A percentile compares a stretch with the other conserved stretches of the same genome.
Conservation (phyloP, 2,113 vertebrate genomes). For the Psophia crepitans region DNA sequence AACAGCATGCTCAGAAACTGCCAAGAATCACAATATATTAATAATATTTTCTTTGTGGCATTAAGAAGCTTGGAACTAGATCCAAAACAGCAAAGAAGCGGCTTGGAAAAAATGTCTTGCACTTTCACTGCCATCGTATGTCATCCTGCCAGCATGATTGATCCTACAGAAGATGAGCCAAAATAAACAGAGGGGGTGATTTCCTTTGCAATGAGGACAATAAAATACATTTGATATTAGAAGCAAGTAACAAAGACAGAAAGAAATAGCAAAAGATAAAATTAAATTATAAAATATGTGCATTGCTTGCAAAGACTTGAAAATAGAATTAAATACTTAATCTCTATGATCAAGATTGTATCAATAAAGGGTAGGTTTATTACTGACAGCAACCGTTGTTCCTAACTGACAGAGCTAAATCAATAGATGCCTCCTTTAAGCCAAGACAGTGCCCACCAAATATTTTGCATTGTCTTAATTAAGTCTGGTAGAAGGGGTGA, state of each 20-base stretch:
- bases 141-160: slow-evolving; percentile 14
- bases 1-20: background rate
- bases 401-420: background rate
- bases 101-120: slow-evolving; percentile 9
- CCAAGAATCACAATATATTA: slow-evolving; percentile 53
- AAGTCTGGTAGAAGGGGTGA: background rate
- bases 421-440: background rate
- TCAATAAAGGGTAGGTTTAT: background rate
- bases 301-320: background rate
- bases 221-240: background rate
- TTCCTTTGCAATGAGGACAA: background rate
- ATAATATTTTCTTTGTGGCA: background rate
- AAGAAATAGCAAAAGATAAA: background rate
- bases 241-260: background rate
- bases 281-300: rapidly evolving
- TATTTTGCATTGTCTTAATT: background rate
- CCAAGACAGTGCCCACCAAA: background rate
- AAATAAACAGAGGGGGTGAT: slow-evolving; percentile 7
- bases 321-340: background rate
- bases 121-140: background rate
- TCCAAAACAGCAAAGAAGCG: background rate
- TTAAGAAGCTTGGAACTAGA: slow-evolving; percentile 9
- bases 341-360: background rate
- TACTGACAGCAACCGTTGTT: background rate
- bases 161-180: slow-evolving; percentile 9